Percentiles rank a stretch among this genome's conserved stretches.
Evolutionary conservation across 2,797 vertebrate genomes (phyloP).

Genomic region (Poeciliopsis gracilis): DNA sequence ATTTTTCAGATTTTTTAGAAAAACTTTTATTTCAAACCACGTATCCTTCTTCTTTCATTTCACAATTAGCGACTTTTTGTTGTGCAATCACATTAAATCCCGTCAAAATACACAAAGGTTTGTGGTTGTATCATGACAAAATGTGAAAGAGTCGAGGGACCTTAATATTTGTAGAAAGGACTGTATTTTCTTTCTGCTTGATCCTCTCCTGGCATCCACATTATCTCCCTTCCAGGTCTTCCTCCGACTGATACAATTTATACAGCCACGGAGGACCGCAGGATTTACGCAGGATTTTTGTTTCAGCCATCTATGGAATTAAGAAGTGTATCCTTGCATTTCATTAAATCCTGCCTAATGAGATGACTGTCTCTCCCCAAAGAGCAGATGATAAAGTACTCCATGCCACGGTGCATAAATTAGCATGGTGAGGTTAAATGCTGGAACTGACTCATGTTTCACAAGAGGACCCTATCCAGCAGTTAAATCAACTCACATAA

Average conservation of each 20-base stretch:
- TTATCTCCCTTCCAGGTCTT: conserved; percentile 26
- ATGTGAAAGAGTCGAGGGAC: neutral
- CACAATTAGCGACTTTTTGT: neutral
- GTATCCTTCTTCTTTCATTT: neutral
- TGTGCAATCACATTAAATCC: neutral
- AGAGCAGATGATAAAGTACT: conserved; percentile 97
- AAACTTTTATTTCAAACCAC: neutral
- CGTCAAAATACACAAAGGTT: neutral
- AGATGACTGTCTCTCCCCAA: conserved; percentile 99
- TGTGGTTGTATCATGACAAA: neutral
- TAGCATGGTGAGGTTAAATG: conserved; percentile 99
- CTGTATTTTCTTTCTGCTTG: conserved; percentile 13
- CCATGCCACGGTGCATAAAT: conserved; percentile 96
- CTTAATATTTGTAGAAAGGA: neutral
- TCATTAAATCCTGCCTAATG: conserved; percentile 99
- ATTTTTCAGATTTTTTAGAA: neutral
- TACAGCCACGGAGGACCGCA: conserved; percentile 73
- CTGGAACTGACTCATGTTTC: conserved; percentile 99
- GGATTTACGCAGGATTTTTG: conserved; percentile 97
- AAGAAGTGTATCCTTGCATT: conserved; percentile 99
- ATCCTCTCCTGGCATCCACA: conserved; percentile 24
- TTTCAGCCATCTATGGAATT: conserved; percentile 95
- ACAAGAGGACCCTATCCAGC: conserved; percentile 97
- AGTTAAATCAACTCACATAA: conserved; percentile 99
- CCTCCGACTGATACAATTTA: conserved; percentile 58